These are phyloP conservation scores for Parnassius glacialis DNA, from an alignment of 2,888 invertebrate species.

Conservation along the genomic window DNA sequence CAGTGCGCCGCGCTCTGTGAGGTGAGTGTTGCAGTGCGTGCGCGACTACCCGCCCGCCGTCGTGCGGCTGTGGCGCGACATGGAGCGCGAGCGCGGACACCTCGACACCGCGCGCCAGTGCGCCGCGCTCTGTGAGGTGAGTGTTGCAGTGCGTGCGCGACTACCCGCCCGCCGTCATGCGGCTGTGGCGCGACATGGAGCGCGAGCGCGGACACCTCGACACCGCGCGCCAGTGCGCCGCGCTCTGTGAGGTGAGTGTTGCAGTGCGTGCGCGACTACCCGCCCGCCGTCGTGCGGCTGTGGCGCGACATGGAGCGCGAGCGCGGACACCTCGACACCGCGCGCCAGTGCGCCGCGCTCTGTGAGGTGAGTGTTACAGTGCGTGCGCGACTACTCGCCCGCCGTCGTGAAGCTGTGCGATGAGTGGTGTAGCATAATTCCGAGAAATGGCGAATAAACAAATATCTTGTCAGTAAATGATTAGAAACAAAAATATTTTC, in stretches of 20 bases:
- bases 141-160: slow-evolving; percentile 61
- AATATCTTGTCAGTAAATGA: too few species aligned
- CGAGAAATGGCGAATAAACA: too few species aligned
- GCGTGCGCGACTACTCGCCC: too few species aligned
- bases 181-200: slow-evolving; percentile 91
- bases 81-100: slow-evolving; percentile 89
- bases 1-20: too few species aligned
- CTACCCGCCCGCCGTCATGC: slow-evolving; percentile 87
- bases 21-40: slow-evolving; percentile 47
- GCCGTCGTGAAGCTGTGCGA: too few species aligned
- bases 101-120: slow-evolving; percentile 79
- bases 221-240: slow-evolving; percentile 67
- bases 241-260: background rate
- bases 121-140: slow-evolving; percentile 61
- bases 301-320: too few species aligned
- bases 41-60: slow-evolving; percentile 88
- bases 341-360: slow-evolving; percentile 43
- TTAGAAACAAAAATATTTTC: too few species aligned
- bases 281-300: too few species aligned
- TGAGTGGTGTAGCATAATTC: too few species aligned
- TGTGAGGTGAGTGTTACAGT: too few species aligned
- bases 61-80: slow-evolving; percentile 88
- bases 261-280: too few species aligned
- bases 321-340: too few species aligned
- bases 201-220: slow-evolving; percentile 87